Conservation (phyloP, 2,113 vertebrate species). For the Genyomyrus donnyi region DNA sequence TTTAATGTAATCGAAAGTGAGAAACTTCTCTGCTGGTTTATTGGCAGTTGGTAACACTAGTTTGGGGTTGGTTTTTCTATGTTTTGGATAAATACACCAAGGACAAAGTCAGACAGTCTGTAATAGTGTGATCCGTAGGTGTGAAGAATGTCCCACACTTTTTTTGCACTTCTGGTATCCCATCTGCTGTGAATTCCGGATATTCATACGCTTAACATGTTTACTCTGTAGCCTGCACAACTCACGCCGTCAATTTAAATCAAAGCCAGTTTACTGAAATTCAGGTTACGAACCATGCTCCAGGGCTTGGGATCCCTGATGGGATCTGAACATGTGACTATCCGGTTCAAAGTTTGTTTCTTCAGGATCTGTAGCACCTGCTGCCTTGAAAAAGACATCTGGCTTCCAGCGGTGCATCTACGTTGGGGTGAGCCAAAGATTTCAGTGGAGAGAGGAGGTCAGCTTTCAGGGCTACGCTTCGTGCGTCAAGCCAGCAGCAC, state of each 20-base stretch:
- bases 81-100: not conserved
- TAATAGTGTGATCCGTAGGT: not conserved
- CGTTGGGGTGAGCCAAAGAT: not conserved
- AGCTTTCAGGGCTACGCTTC: not conserved
- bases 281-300: not conserved
- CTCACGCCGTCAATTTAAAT: not conserved
- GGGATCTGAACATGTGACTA: not conserved
- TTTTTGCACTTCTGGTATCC: not conserved
- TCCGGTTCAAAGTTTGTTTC: not conserved
- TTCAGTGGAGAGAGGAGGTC: not conserved
- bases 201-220: not conserved
- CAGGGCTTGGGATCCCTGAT: not conserved
- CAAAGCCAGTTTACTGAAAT: not conserved
- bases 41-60: not conserved
- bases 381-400: not conserved
- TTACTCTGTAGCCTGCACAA: not conserved
- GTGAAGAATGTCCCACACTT: not conserved
- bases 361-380: not conserved
- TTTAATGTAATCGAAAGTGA: not conserved
- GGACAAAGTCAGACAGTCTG: not conserved
- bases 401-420: not conserved
- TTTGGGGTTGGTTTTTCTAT: not conserved
- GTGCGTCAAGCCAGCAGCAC: not conserved
- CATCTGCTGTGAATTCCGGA: not conserved
- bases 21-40: not conserved